phyloP scores from a whole-genome alignment of 1,140 invertebrate genomes.

The Chrysopa pallens region DNA sequence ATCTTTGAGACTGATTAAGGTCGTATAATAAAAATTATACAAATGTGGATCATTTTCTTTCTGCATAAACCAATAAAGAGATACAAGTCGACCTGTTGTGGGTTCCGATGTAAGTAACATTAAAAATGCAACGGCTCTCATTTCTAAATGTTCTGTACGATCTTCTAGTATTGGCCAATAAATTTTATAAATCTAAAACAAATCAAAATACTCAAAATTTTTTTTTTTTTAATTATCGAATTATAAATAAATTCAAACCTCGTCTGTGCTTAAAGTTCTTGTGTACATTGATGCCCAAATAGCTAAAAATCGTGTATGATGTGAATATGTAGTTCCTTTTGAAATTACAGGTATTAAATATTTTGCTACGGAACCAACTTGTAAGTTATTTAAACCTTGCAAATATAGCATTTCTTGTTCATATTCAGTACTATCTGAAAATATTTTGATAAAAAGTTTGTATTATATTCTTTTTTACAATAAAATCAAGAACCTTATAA shows the following conservation, averaged over 20 bases:
- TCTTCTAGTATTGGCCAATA: constrained; percentile 53
- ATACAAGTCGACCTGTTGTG: constrained; percentile 39
- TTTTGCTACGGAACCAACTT: constrained; percentile 35
- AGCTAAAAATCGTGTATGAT: constrained; percentile 35
- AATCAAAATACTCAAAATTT: constrained; percentile 5
- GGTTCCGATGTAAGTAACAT: constrained; percentile 39
- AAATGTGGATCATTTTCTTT: constrained; percentile 39
- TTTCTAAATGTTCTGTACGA: constrained; percentile 40
- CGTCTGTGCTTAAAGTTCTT: constrained; percentile 29
- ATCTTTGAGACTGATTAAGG: constrained; percentile 43
- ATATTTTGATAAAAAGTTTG: too few species aligned
- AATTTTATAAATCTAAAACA: constrained; percentile 32
- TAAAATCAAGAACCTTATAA: too few species aligned
- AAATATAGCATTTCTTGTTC: constrained; percentile 49
- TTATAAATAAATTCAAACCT: constrained; percentile 20
- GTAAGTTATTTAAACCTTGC: constrained; percentile 43
- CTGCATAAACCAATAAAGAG: constrained; percentile 47
- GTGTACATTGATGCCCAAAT: constrained; percentile 38
- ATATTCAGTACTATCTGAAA: constrained; percentile 39
- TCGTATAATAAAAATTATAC: constrained; percentile 52
- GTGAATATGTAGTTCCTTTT: constrained; percentile 21
- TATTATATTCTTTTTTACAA: too few species aligned
- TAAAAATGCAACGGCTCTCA: constrained; percentile 42
- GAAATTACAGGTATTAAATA: constrained; percentile 37
- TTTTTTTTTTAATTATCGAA: neutral